These are phyloP conservation scores for Mercenaria mercenaria DNA, from an alignment of 1,140 invertebrate species.

Conservation along the genomic window DNA sequence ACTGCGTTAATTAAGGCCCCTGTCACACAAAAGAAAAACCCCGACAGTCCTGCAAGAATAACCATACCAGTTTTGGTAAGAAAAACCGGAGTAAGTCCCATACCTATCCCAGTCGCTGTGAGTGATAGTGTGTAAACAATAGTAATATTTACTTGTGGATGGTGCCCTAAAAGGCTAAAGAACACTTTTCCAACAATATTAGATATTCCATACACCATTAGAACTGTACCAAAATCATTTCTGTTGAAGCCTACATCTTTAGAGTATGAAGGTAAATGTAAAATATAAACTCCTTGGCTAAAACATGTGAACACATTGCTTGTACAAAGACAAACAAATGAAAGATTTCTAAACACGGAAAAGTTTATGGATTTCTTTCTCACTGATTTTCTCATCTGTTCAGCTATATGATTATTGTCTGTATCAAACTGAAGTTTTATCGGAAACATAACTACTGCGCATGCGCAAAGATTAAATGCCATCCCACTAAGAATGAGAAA, in stretches of 20 bases:
- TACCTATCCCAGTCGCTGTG: not conserved
- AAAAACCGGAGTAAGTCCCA: not conserved
- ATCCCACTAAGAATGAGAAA: not conserved
- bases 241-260: too few relatives aligned
- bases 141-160: not conserved
- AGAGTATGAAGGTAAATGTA: too few relatives aligned
- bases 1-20: conserved; percentile 20
- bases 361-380: not conserved
- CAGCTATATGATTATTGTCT: not conserved
- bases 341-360: not conserved
- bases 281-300: too few relatives aligned
- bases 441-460: not conserved
- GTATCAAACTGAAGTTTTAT: too few relatives aligned
- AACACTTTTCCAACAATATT: conserved; percentile 29
- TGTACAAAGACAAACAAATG: conserved; percentile 8
- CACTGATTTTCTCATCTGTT: not conserved
- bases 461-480: conserved; percentile 34
- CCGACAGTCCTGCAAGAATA: not conserved
- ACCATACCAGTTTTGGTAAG: not conserved
- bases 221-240: not conserved
- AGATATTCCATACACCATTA: too few relatives aligned
- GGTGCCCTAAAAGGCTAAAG: not conserved
- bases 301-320: conserved; percentile 18
- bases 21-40: conserved; percentile 48
- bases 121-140: not conserved